A percentile compares a stretch with the other conserved stretches of the same genome.
Evolutionary conservation across 2,888 invertebrate species (phyloP).

Genomic region (Galerucella pusilla): DNA sequence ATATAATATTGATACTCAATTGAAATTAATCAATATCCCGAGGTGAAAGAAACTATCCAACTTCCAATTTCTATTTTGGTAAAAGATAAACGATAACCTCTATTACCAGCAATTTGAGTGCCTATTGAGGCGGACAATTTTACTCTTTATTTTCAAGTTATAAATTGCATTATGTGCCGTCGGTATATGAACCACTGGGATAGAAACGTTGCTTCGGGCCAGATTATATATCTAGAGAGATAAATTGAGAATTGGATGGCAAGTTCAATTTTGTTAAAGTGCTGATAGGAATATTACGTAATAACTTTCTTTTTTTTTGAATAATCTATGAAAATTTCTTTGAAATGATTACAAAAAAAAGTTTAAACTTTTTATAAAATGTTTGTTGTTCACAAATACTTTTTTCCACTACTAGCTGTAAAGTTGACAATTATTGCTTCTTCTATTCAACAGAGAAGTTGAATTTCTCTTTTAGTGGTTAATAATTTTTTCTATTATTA

Average conservation of each 20-base stretch:
- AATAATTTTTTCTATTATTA: no score
- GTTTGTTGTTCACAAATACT: background rate
- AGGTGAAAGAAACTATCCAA: background rate
- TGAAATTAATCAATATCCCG: background rate
- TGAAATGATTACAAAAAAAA: background rate
- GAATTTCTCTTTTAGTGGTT: no score
- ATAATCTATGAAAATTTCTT: background rate
- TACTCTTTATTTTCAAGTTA: constrained; percentile 30
- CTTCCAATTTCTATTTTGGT: constrained; percentile 18
- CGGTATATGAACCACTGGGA: constrained; percentile 30
- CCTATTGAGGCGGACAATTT: constrained; percentile 33
- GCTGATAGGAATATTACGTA: constrained; percentile 16
- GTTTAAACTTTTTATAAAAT: background rate
- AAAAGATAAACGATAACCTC: constrained; percentile 26
- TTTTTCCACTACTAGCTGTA: no score
- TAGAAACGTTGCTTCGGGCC: constrained; percentile 21
- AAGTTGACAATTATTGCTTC: no score
- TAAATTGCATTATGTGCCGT: constrained; percentile 33
- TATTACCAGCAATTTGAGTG: constrained; percentile 29
- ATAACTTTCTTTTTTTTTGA: background rate
- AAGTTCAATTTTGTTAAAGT: constrained; percentile 9
- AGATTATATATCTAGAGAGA: constrained; percentile 27
- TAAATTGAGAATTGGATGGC: constrained; percentile 20
- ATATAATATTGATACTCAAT: background rate
- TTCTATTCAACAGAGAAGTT: no score